Conservation (phyloP, 2,888 invertebrate genomes). For the Agrotis ipsilon region DNA sequence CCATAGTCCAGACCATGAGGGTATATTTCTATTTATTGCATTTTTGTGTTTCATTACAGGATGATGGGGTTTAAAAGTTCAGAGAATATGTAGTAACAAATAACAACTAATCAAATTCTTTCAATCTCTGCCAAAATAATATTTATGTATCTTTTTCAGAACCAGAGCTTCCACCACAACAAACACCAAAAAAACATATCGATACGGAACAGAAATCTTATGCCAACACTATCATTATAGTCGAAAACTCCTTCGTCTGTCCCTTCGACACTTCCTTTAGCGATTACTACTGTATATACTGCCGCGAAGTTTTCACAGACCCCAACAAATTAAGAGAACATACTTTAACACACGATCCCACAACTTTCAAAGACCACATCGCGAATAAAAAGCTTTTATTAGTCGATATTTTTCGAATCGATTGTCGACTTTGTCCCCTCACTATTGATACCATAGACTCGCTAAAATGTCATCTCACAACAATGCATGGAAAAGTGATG, state of each 20-base stretch:
- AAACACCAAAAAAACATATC: conserved; percentile 64
- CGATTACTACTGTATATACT: conserved; percentile 82
- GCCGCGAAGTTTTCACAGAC: conserved; percentile 81
- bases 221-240: conserved; percentile 75
- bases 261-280: conserved; percentile 83
- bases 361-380: conserved; percentile 73
- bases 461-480: conserved; percentile 77
- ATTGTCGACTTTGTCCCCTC: conserved; percentile 80
- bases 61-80: too few relatives aligned
- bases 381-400: conserved; percentile 76
- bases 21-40: too few relatives aligned
- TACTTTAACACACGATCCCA: conserved; percentile 78
- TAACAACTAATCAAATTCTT: too few relatives aligned
- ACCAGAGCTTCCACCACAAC: conserved; percentile 16
- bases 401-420: conserved; percentile 79
- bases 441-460: conserved; percentile 74
- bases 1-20: too few relatives aligned
- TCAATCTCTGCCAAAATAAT: too few relatives aligned
- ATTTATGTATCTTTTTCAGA: conserved; percentile 57
- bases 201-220: conserved; percentile 73
- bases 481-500: conserved; percentile 72
- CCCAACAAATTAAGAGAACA: conserved; percentile 80
- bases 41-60: too few relatives aligned
- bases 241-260: conserved; percentile 82
- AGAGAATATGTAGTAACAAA: too few relatives aligned